Percentiles rank a stretch among this genome's conserved stretches.
phyloP scores from a whole-genome alignment of 2,113 vertebrate species.

The crab-eating macaque (Macaca fascicularis) region T2T-MFA8v1.1 NC_088376.1:108898001-108898500 shows the following conservation, averaged over 20 bases:
- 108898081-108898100: not conserved
- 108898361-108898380: not conserved
- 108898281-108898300: not conserved
- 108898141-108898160: not conserved
- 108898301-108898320: not conserved
- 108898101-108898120: not conserved
- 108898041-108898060: not conserved
- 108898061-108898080: not conserved
- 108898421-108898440: not conserved
- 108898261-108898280: fast-evolving
- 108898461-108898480: constrained; percentile 17
- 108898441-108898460: not conserved
- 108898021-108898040: not conserved
- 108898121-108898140: not conserved
- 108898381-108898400: not conserved
- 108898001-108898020: not conserved
- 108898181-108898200: not conserved
- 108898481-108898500: not conserved
- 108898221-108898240: not conserved
- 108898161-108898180: not conserved
- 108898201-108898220: not conserved
- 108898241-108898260: not conserved
- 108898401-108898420: not conserved
- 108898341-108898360: not conserved
- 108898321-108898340: not conserved